These are phyloP conservation scores for Anas bernieri DNA, from an alignment of 2,797 vertebrate species.

Conservation along the genomic window DNA sequence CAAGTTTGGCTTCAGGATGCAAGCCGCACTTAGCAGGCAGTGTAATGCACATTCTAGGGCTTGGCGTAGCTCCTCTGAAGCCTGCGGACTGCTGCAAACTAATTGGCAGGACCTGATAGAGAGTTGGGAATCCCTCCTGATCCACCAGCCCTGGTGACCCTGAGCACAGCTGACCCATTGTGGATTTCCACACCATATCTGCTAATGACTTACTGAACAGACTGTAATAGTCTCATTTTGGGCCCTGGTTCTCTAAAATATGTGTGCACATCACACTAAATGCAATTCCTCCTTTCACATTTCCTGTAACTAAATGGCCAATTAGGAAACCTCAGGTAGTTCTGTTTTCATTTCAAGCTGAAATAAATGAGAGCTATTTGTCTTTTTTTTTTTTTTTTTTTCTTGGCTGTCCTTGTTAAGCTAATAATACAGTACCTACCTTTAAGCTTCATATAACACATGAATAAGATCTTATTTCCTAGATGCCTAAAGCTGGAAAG, in stretches of 20 bases:
- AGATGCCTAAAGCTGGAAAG: neutral
- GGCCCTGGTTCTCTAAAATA: neutral
- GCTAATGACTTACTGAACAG: neutral
- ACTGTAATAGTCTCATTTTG: neutral
- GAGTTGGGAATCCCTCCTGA: neutral
- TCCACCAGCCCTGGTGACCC: neutral
- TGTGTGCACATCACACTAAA: neutral
- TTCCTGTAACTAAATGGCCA: neutral
- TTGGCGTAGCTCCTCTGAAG: neutral
- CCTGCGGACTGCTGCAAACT: neutral
- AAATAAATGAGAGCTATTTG: neutral
- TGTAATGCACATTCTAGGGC: neutral
- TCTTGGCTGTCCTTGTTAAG: neutral
- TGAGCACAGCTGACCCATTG: accelerated
- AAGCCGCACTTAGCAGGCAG: neutral
- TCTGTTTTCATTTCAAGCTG: neutral
- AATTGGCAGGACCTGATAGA: neutral
- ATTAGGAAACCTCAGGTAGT: neutral
- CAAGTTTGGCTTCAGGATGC: neutral
- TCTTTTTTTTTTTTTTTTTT: neutral
- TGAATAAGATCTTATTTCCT: neutral
- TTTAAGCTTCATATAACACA: neutral
- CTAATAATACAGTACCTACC: neutral
- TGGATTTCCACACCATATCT: neutral
- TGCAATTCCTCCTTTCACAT: neutral